A percentile compares a stretch with the other conserved stretches of the same genome.
These are phyloP conservation scores for Pseudobourletiella spinata DNA, from an alignment of 1,140 invertebrate genomes.

Conservation along the genomic window DNA sequence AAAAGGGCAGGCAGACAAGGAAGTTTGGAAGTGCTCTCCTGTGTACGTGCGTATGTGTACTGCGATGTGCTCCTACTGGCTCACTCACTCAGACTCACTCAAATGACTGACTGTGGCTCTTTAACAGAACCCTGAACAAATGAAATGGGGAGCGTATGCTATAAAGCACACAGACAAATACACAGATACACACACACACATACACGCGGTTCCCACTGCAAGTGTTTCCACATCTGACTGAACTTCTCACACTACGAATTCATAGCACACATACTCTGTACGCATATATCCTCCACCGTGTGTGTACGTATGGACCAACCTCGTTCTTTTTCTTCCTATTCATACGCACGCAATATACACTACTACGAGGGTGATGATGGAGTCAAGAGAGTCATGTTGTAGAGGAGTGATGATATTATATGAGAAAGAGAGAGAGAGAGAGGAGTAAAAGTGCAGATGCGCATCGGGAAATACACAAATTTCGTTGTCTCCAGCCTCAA, in stretches of 20 bases:
- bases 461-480: not conserved
- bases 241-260: not conserved
- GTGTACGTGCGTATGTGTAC: no score
- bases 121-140: not conserved
- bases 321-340: no score
- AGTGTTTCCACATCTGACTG: not conserved
- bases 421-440: slow-evolving; percentile 13
- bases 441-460: slow-evolving; percentile 19
- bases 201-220: not conserved
- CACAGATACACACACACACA: no score
- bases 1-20: no score
- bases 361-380: no score
- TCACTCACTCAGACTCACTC: not conserved
- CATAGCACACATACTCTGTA: not conserved
- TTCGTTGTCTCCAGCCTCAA: not conserved
- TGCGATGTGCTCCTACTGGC: no score
- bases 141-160: not conserved
- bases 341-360: no score
- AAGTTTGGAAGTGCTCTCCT: no score
- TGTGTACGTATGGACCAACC: slow-evolving; percentile 2
- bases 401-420: slow-evolving; percentile 14
- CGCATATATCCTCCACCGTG: not conserved
- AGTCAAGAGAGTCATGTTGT: no score
- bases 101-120: not conserved
- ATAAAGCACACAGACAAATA: no score